Evolutionary conservation across 92 coral and sea anemone genomes (phyloP).

Genomic region (Zoanthus sociatus): DNA sequence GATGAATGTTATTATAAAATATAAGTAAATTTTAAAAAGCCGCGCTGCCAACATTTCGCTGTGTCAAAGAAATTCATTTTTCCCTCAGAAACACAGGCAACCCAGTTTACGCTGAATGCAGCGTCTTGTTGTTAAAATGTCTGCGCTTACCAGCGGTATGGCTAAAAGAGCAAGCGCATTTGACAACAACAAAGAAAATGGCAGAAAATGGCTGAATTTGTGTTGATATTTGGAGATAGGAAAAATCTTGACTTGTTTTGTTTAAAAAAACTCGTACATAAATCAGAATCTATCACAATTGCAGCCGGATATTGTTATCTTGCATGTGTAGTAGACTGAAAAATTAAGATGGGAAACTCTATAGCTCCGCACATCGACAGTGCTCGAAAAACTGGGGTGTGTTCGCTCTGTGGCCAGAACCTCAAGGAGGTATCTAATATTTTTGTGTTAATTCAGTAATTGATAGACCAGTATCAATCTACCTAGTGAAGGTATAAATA

Average conservation of each 20-base stretch:
- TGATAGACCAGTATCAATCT: too few species aligned
- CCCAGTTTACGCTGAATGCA: too few species aligned
- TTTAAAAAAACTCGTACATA: not conserved
- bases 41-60: too few species aligned
- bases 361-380: constrained; percentile 89
- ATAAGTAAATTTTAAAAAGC: too few species aligned
- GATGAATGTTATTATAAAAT: too few species aligned
- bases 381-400: constrained; percentile 95
- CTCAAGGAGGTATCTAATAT: constrained; percentile 69
- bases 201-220: constrained; percentile 8
- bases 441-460: not conserved
- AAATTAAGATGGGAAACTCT: constrained; percentile 75
- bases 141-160: constrained; percentile 9
- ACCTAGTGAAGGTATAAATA: too few species aligned
- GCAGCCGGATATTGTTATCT: not conserved
- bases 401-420: constrained; percentile 76
- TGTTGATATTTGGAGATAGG: not conserved
- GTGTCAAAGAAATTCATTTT: too few species aligned
- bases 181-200: not conserved
- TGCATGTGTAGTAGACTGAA: not conserved
- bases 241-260: not conserved
- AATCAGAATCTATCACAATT: not conserved
- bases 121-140: too few species aligned
- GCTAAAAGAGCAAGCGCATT: not conserved
- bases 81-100: too few species aligned